Percentiles rank a stretch among this genome's conserved stretches.
These are phyloP conservation scores for Thrips palmi DNA, from an alignment of 1,140 invertebrate genomes.

Conservation along the genomic window DNA sequence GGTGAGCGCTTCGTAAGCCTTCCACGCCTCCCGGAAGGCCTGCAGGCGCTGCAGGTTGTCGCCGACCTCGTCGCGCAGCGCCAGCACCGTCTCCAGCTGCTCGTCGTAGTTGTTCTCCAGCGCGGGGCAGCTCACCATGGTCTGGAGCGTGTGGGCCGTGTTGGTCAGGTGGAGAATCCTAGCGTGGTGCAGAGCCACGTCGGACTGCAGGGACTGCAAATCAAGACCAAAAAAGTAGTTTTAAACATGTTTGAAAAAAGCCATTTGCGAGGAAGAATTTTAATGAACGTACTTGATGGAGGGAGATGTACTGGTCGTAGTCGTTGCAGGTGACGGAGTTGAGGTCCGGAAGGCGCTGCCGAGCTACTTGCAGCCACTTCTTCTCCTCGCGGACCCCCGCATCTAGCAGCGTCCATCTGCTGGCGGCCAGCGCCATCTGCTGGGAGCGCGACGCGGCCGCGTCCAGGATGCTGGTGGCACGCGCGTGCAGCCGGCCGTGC, in stretches of 20 bases:
- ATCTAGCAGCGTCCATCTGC: conserved; percentile 59
- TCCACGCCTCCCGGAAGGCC: conserved; percentile 57
- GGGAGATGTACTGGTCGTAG: conserved; percentile 63
- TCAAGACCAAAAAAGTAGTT: conserved; percentile 1
- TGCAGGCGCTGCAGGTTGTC: conserved; percentile 43
- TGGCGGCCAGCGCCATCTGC: conserved; percentile 61
- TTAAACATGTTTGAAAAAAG: background rate
- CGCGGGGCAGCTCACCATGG: conserved; percentile 48
- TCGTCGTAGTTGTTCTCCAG: conserved; percentile 47
- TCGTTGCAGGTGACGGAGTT: conserved; percentile 57
- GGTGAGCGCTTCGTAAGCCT: conserved; percentile 45
- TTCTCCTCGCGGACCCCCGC: conserved; percentile 63
- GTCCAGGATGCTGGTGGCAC: conserved; percentile 53
- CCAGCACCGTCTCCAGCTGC: conserved; percentile 43
- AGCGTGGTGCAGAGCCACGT: conserved; percentile 57
- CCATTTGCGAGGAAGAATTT: background rate
- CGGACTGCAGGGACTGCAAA: conserved; percentile 44
- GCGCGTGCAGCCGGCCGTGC: conserved; percentile 54
- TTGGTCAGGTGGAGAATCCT: conserved; percentile 49
- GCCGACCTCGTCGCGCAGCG: conserved; percentile 52
- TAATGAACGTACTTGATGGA: conserved; percentile 38
- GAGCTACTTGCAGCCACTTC: conserved; percentile 60
- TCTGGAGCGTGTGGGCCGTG: conserved; percentile 51
- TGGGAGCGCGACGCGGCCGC: conserved; percentile 57
- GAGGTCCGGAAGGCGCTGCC: conserved; percentile 59